Evolutionary conservation across 2,113 vertebrate species (phyloP).

Genomic region (Corythoichthys intestinalis): DNA sequence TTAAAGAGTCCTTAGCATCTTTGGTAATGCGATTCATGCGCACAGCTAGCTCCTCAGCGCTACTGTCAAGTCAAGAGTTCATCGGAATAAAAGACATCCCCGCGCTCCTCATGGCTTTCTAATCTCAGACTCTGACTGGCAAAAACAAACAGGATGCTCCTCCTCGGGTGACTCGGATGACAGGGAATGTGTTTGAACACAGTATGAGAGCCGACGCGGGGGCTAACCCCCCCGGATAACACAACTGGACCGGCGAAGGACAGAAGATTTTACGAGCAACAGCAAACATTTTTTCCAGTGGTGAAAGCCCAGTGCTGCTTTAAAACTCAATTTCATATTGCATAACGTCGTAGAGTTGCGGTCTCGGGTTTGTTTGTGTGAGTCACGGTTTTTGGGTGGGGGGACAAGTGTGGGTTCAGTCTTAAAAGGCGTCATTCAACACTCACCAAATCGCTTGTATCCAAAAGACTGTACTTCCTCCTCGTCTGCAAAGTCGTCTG

Average conservation of each 20-base stretch:
- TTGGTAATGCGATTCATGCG: too few relatives aligned
- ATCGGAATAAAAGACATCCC: conserved; percentile 52
- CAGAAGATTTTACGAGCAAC: neutral
- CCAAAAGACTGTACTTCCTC: conserved; percentile 98
- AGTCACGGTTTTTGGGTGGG: conserved; percentile 13
- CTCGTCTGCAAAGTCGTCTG: conserved; percentile 96
- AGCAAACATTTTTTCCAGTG: neutral
- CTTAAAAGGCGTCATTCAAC: neutral
- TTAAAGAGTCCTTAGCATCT: too few relatives aligned
- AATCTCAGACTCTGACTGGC: conserved; percentile 36
- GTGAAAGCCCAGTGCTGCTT: neutral
- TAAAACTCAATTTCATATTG: conserved; percentile 6
- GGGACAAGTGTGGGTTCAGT: too few relatives aligned
- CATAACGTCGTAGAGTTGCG: conserved; percentile 22
- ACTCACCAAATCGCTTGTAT: conserved; percentile 99
- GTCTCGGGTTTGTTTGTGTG: conserved; percentile 19
- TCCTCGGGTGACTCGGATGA: conserved; percentile 54
- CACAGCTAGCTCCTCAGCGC: too few relatives aligned
- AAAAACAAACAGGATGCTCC: conserved; percentile 66
- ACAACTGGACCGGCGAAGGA: neutral
- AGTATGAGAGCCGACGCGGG: conserved; percentile 30
- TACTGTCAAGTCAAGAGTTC: conserved; percentile 41
- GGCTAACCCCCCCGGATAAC: neutral
- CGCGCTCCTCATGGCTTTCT: conserved; percentile 24
- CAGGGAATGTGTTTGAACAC: conserved; percentile 40